These are phyloP conservation scores for Tympanuchus pallidicinctus DNA, from an alignment of 2,113 vertebrate species.

Conservation along the genomic window DNA sequence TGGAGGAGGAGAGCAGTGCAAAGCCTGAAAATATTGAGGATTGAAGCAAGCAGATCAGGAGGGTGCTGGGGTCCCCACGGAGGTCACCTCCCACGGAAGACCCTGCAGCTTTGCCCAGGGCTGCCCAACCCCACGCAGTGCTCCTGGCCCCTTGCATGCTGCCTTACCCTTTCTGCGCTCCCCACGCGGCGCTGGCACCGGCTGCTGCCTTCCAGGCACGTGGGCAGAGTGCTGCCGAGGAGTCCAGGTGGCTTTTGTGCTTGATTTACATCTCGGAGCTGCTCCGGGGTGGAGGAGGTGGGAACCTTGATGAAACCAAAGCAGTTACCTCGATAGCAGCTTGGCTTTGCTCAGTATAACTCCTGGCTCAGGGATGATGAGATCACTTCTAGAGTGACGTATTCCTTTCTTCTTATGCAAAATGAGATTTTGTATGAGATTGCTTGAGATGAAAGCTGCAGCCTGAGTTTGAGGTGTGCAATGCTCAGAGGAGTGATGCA, in stretches of 20 bases:
- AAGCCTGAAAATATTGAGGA: neutral
- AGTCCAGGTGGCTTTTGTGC: constrained; percentile 11
- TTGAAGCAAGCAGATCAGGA: neutral
- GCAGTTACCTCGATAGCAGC: neutral
- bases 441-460: neutral
- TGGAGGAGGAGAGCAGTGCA: neutral
- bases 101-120: neutral
- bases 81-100: neutral
- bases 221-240: constrained; percentile 42
- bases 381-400: neutral
- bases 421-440: neutral
- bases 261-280: neutral
- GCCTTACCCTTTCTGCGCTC: constrained; percentile 48
- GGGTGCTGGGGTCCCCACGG: neutral
- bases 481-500: neutral
- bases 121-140: neutral
- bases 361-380: neutral
- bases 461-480: neutral
- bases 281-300: neutral
- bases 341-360: neutral
- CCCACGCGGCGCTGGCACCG: constrained; percentile 39
- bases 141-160: neutral
- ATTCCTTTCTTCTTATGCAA: neutral
- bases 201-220: neutral
- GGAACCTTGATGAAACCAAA: neutral